phyloP scores from a whole-genome alignment of 2,113 vertebrate species.

The Sceloporus tristichus region DNA sequence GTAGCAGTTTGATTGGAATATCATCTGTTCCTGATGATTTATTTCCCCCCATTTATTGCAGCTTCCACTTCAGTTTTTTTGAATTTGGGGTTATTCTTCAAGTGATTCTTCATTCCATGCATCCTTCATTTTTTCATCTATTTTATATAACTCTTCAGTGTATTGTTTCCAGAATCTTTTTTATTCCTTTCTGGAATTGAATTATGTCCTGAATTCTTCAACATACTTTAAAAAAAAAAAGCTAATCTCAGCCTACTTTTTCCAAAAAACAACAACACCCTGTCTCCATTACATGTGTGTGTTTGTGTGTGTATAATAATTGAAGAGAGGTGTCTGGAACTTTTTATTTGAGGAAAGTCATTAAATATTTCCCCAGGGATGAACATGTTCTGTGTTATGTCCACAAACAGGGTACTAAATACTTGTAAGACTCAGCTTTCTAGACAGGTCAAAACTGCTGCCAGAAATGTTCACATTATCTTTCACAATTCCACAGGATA shows the following conservation, averaged over 20 bases:
- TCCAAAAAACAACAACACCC: not conserved
- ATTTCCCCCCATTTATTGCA: no score
- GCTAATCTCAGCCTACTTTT: no score
- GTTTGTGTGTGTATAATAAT: no score
- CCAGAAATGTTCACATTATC: slow-evolving; percentile 53
- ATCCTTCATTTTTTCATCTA: no score
- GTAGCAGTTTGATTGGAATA: no score
- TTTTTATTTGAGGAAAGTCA: slow-evolving; percentile 51
- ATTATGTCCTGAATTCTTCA: not conserved
- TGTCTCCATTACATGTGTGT: not conserved
- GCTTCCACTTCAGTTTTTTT: no score
- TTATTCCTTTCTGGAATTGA: no score
- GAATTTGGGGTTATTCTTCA: no score
- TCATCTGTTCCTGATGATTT: no score
- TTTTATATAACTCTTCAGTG: no score
- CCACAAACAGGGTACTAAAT: slow-evolving; percentile 56
- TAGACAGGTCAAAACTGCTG: slow-evolving; percentile 41
- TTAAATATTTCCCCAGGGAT: slow-evolving; percentile 61
- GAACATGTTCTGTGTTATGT: slow-evolving; percentile 66
- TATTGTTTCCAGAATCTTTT: no score
- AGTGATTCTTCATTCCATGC: no score
- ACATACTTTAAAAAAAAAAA: slow-evolving; percentile 17
- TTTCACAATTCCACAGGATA: slow-evolving; percentile 49
- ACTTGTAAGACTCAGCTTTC: slow-evolving; percentile 55
- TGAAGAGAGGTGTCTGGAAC: slow-evolving; percentile 41